Percentiles rank a stretch among this genome's conserved stretches.
phyloP scores from a whole-genome alignment of 2,797 vertebrate species.

The Dermochelys coriacea region DNA sequence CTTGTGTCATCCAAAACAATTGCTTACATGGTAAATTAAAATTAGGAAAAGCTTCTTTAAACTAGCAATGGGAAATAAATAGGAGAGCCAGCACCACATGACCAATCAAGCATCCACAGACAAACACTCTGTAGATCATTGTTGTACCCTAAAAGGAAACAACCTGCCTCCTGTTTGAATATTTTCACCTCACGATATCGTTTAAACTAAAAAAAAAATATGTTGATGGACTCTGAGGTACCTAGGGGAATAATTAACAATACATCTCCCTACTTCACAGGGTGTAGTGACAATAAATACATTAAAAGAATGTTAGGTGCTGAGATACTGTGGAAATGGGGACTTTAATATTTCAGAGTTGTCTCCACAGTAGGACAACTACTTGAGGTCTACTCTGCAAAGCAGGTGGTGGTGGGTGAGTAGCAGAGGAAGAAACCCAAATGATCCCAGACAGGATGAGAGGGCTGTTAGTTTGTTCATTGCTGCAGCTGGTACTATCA shows the following conservation, averaged over 20 bases:
- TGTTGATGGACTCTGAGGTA: not conserved
- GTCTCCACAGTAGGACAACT: accelerated
- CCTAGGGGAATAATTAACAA: not conserved
- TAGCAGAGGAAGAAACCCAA: not conserved
- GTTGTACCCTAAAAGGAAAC: not conserved
- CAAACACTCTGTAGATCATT: not conserved
- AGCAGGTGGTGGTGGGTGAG: accelerated
- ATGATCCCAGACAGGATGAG: accelerated
- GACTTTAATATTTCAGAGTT: not conserved
- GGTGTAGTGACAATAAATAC: not conserved
- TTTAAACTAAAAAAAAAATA: not conserved
- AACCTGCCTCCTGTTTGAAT: not conserved
- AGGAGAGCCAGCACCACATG: not conserved
- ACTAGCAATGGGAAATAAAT: not conserved
- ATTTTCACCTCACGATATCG: not conserved
- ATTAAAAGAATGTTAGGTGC: not conserved
- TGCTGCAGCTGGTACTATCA: not conserved
- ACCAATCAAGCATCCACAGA: not conserved
- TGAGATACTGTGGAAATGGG: not conserved
- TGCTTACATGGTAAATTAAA: not conserved
- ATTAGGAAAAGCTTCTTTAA: not conserved
- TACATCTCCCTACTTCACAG: not conserved
- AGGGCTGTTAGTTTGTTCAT: not conserved
- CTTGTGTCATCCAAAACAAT: not conserved
- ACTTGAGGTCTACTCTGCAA: not conserved